Conservation (phyloP, 2,888 invertebrate genomes). For the Cordilura impudica region DNA sequence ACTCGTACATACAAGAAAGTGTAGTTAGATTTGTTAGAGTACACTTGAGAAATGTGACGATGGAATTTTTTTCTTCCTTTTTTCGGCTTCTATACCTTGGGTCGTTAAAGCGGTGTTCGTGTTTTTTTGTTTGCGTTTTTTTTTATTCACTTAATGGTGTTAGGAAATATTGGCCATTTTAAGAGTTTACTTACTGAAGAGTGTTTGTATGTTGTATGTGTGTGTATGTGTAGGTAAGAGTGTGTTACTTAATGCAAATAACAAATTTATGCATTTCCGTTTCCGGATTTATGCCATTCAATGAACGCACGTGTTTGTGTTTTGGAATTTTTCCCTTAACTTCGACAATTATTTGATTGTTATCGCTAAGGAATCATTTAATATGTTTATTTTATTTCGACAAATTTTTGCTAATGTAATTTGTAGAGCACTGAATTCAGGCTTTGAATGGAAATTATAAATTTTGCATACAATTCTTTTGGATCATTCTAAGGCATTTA, state of each 20-base stretch:
- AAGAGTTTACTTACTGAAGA: constrained; percentile 44
- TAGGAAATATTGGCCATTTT: constrained; percentile 40
- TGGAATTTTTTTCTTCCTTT: constrained; percentile 11
- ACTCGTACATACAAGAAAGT: background rate
- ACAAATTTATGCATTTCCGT: constrained; percentile 69
- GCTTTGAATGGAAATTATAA: too few species aligned
- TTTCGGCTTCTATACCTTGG: background rate
- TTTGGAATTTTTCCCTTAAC: constrained; percentile 54
- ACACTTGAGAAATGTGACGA: constrained; percentile 28
- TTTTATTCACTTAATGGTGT: constrained; percentile 14
- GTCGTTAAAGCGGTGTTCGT: constrained; percentile 51
- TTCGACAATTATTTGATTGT: constrained; percentile 53
- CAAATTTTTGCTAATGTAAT: background rate
- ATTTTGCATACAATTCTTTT: too few species aligned
- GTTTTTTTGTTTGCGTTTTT: constrained; percentile 32
- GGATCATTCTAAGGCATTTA: too few species aligned
- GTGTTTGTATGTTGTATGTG: background rate
- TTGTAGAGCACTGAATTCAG: too few species aligned
- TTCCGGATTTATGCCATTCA: constrained; percentile 56
- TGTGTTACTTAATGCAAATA: constrained; percentile 69
- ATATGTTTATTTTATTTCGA: constrained; percentile 16
- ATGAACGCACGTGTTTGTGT: constrained; percentile 50
- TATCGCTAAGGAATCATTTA: constrained; percentile 41
- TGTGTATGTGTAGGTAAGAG: background rate
- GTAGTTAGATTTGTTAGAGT: background rate